These are phyloP conservation scores for Galaxea fascicularis DNA, from an alignment of 92 coral and sea anemone species.

Conservation along the genomic window DNA sequence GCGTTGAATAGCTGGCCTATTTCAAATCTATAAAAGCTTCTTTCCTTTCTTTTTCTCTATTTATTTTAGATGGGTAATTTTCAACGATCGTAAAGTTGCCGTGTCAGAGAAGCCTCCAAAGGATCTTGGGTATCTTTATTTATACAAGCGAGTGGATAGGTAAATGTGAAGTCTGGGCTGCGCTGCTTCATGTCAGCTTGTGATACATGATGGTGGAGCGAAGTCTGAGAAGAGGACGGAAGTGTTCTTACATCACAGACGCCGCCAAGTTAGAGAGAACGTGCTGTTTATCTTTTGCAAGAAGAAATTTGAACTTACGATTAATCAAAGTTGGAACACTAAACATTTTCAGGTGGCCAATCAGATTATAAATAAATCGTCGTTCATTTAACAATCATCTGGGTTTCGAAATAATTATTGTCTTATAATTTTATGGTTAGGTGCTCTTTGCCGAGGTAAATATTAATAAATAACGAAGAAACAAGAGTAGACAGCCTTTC, in stretches of 20 bases:
- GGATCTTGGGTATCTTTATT: slow-evolving; percentile 89
- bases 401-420: background rate
- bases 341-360: background rate
- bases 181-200: background rate
- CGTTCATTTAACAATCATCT: background rate
- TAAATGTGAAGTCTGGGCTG: background rate
- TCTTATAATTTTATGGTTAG: too few relatives aligned
- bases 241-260: too few relatives aligned
- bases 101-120: slow-evolving; percentile 96
- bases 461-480: too few relatives aligned
- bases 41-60: background rate
- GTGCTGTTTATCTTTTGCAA: background rate
- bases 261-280: background rate
- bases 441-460: too few relatives aligned
- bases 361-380: slow-evolving; percentile 12
- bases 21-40: background rate
- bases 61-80: slow-evolving; percentile 89
- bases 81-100: slow-evolving; percentile 97
- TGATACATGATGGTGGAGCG: background rate
- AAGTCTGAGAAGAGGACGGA: background rate
- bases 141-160: slow-evolving; percentile 75
- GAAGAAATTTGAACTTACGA: background rate
- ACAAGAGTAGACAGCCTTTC: too few relatives aligned
- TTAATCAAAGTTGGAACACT: background rate
- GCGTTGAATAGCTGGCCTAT: background rate